phyloP scores from a whole-genome alignment of 2,888 invertebrate species.

The Selenia dentaria region DNA sequence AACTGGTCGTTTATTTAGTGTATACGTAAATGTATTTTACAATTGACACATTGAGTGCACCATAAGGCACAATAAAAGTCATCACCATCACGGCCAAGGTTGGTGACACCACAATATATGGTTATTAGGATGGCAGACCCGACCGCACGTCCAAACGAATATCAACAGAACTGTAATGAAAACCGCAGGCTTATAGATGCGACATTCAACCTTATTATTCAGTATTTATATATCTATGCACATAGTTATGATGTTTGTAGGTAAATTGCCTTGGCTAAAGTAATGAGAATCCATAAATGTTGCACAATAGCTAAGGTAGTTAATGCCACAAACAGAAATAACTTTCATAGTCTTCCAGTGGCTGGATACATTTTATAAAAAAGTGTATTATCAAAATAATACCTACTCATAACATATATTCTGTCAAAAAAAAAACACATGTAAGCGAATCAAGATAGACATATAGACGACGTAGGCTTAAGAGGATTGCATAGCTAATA shows the following conservation, averaged over 20 bases:
- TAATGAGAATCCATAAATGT: background rate
- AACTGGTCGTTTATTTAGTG: background rate
- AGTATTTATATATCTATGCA: background rate
- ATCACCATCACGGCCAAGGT: conserved; percentile 48
- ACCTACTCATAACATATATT: too few species aligned
- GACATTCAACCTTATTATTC: conserved; percentile 8
- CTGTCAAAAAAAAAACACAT: too few species aligned
- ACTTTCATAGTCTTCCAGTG: too few species aligned
- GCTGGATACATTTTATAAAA: too few species aligned
- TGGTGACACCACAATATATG: conserved; percentile 63
- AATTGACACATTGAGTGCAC: conserved; percentile 18
- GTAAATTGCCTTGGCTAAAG: background rate
- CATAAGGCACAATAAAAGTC: conserved; percentile 16
- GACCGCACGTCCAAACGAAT: conserved; percentile 78
- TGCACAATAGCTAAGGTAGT: too few species aligned
- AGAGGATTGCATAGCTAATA: too few species aligned
- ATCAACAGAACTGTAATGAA: conserved; percentile 60
- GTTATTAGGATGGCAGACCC: conserved; percentile 70
- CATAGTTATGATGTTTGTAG: too few species aligned
- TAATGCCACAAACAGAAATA: too few species aligned
- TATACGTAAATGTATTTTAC: conserved; percentile 1
- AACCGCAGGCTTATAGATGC: conserved; percentile 55
- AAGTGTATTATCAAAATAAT: too few species aligned
- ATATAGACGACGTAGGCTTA: too few species aligned
- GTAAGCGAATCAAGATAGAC: too few species aligned